Evolutionary conservation across 2,888 invertebrate genomes (phyloP).

Genomic region (Arenicola marina): DNA sequence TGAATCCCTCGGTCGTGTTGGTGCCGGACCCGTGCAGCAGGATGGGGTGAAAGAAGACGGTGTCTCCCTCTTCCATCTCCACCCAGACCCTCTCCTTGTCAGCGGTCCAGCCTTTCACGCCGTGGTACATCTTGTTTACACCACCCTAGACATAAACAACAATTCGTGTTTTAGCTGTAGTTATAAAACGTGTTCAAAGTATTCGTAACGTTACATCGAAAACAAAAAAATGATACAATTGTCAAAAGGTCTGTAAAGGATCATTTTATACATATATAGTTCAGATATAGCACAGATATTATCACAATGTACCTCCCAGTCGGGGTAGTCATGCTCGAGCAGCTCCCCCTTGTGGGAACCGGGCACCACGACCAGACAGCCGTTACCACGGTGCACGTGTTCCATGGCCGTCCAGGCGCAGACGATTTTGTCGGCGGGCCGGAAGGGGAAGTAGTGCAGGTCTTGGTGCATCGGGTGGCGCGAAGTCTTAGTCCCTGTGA

Average conservation of each 20-base stretch:
- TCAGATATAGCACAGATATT: no score
- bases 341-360: slow-evolving; percentile 72
- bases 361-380: slow-evolving; percentile 82
- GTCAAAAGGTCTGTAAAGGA: no score
- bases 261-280: no score
- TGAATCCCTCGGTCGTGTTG: slow-evolving; percentile 71
- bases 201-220: no score
- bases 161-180: no score
- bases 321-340: slow-evolving; percentile 74
- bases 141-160: no score
- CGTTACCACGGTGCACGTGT: slow-evolving; percentile 73
- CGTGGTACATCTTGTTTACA: slow-evolving; percentile 76
- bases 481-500: slow-evolving; percentile 66
- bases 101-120: slow-evolving; percentile 68
- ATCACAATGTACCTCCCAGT: slow-evolving; percentile 70
- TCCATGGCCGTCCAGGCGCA: slow-evolving; percentile 92
- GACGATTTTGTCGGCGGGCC: slow-evolving; percentile 78
- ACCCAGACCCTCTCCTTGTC: slow-evolving; percentile 64
- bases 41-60: slow-evolving; percentile 85
- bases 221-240: no score
- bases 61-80: slow-evolving; percentile 83
- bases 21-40: slow-evolving; percentile 84
- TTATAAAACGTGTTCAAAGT: no score
- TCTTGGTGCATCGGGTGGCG: slow-evolving; percentile 70
- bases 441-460: slow-evolving; percentile 84